These are phyloP conservation scores for Alca torda DNA, from an alignment of 2,797 vertebrate species.

Conservation along the genomic window DNA sequence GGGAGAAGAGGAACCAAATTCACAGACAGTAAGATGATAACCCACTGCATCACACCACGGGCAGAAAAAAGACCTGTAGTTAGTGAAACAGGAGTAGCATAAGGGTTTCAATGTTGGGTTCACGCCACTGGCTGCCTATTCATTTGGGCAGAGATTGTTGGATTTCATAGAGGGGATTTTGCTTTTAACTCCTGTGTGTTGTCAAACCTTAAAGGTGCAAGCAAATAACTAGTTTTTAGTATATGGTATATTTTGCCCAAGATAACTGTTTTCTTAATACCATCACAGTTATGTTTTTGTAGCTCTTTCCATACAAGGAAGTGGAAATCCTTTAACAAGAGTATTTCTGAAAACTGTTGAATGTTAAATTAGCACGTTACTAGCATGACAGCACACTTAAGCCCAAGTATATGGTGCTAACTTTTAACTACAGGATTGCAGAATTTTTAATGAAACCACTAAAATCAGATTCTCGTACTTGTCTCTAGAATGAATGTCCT, in stretches of 20 bases:
- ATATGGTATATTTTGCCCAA: neutral
- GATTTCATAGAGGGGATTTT: neutral
- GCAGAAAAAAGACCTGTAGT: neutral
- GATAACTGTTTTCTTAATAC: neutral
- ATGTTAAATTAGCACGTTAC: neutral
- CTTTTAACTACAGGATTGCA: neutral
- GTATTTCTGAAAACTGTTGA: neutral
- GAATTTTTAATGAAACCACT: neutral
- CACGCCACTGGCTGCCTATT: neutral
- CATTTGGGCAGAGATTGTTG: neutral
- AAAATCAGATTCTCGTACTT: neutral
- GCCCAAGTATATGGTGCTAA: neutral
- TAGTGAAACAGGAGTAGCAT: neutral
- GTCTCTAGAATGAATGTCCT: neutral
- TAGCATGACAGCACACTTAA: neutral
- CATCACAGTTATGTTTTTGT: neutral
- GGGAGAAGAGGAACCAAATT: slow-evolving; percentile 85
- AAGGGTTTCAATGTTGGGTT: neutral
- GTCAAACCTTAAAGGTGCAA: neutral
- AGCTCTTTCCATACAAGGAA: neutral
- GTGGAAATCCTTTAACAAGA: neutral
- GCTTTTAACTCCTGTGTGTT: neutral
- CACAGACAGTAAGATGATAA: slow-evolving; percentile 77
- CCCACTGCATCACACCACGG: neutral
- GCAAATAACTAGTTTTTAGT: neutral